Evolutionary conservation across 1,140 invertebrate species (phyloP).

Genomic region (Drosophila malerkotliana): DNA sequence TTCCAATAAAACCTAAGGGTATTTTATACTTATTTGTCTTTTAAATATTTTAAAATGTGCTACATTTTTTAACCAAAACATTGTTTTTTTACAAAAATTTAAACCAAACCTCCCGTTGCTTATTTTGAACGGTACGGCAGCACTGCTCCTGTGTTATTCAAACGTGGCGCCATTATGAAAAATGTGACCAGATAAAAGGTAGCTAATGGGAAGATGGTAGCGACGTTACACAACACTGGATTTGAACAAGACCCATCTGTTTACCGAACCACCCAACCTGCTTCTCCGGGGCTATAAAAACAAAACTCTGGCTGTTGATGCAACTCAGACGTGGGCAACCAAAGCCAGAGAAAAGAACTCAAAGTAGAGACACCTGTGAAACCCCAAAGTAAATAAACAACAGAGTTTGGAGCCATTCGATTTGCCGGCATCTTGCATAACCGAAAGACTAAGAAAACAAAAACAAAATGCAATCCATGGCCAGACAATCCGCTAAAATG

Average conservation of each 20-base stretch:
- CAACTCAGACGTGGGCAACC: background rate
- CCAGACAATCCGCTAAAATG: conserved; percentile 59
- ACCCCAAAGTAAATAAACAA: conserved; percentile 6
- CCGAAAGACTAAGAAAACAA: conserved; percentile 2
- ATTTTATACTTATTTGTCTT: background rate
- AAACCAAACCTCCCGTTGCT: no score
- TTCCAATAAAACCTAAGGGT: background rate
- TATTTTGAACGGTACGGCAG: background rate
- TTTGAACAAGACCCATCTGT: background rate
- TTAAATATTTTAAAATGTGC: background rate
- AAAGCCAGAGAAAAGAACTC: background rate
- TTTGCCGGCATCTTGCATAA: conserved; percentile 41
- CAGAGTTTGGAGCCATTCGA: conserved; percentile 2
- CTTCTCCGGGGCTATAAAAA: conserved; percentile 3
- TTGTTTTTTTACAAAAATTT: background rate
- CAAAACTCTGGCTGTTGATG: background rate
- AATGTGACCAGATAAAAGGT: background rate
- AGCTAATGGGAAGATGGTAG: background rate
- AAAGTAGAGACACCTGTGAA: background rate
- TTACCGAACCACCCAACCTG: background rate
- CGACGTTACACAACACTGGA: background rate
- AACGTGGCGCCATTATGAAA: background rate
- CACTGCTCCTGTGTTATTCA: background rate
- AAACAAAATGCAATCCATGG: conserved; percentile 69
- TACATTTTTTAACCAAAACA: background rate